Conservation (phyloP, 2,888 invertebrate species). For the Exephanes ischioxanthus region DNA sequence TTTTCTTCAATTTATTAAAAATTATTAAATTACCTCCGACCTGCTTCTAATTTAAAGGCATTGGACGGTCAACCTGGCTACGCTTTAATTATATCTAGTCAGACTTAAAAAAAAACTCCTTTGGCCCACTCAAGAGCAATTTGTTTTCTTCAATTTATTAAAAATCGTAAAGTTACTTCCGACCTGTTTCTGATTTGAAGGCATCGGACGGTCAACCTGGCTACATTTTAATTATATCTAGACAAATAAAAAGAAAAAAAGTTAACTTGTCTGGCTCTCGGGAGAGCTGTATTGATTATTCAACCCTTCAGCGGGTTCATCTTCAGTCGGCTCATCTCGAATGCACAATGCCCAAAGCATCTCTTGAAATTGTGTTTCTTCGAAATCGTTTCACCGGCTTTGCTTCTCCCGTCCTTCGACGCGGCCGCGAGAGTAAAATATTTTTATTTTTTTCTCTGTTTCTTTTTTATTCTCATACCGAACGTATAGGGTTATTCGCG, state of each 20-base stretch:
- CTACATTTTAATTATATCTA: no score
- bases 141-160: background rate
- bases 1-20: no score
- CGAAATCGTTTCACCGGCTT: background rate
- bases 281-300: background rate
- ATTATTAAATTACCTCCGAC: no score
- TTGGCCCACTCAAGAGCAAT: no score
- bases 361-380: background rate
- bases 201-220: no score
- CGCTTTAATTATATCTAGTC: no score
- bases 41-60: no score
- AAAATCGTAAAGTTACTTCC: background rate
- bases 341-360: background rate
- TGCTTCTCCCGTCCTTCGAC: background rate
- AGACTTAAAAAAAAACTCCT: no score
- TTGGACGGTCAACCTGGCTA: no score
- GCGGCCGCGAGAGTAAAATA: background rate
- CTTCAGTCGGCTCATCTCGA: background rate
- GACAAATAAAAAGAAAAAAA: no score
- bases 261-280: background rate
- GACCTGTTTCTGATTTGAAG: background rate
- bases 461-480: background rate
- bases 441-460: background rate
- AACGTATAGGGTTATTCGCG: conserved; percentile 1
- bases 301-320: background rate